These are phyloP conservation scores for Pyrrhopygopsis socrates DNA, from an alignment of 2,888 invertebrate genomes.

Conservation along the genomic window DNA sequence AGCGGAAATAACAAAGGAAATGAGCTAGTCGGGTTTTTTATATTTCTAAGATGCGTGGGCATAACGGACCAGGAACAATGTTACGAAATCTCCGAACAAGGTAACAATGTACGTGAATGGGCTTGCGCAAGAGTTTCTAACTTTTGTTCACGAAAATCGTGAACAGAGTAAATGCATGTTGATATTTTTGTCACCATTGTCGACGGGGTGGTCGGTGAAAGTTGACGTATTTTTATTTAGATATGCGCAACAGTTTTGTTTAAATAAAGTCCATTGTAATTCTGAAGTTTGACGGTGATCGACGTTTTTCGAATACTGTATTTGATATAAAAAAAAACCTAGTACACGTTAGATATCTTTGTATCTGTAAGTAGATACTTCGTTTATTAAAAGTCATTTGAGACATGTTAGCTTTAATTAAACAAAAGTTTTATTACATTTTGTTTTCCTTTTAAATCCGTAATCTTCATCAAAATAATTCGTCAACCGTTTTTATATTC, in stretches of 20 bases:
- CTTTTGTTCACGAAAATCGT: slow-evolving; percentile 92
- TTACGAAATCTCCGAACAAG: slow-evolving; percentile 91
- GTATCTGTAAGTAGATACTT: too few relatives aligned
- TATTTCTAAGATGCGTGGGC: slow-evolving; percentile 90
- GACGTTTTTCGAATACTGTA: too few relatives aligned
- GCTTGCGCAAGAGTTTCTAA: slow-evolving; percentile 92
- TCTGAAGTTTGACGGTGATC: too few relatives aligned
- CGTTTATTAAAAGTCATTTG: too few relatives aligned
- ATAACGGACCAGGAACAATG: slow-evolving; percentile 91
- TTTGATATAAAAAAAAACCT: too few relatives aligned
- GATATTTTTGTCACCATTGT: slow-evolving; percentile 89
- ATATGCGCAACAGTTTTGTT: slow-evolving; percentile 74
- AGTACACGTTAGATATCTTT: too few relatives aligned
- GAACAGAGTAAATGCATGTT: slow-evolving; percentile 90
- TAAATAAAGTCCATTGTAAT: slow-evolving; percentile 71
- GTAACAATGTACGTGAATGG: slow-evolving; percentile 92
- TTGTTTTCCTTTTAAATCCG: not conserved
- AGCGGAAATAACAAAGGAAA: slow-evolving; percentile 91
- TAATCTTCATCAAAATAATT: not conserved
- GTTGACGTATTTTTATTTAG: slow-evolving; percentile 86
- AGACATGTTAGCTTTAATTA: too few relatives aligned
- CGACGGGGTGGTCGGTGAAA: slow-evolving; percentile 93
- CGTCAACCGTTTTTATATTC: not conserved
- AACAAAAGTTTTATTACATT: not conserved
- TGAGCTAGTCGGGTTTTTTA: slow-evolving; percentile 92